Base-by-base conservation (phyloP, 2,888 invertebrate genomes). In the Noctua pronuba region DNA sequence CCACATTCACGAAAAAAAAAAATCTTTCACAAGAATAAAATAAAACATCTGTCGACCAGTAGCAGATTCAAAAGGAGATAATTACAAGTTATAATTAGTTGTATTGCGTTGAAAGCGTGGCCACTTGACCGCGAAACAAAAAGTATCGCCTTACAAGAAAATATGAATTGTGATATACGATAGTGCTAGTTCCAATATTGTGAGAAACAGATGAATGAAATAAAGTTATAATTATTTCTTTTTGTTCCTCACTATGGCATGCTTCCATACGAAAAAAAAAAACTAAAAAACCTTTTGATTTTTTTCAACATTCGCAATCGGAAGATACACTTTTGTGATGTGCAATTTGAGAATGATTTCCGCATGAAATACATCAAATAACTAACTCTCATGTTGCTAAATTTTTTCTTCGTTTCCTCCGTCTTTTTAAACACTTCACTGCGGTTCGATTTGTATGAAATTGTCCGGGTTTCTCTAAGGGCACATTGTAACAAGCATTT, bases 281-380 rank as follows among this genome's bases (percentile, higher is more conserved):
- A 24, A 5, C 0, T 66, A 87, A 89, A 90, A 89, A 89, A 88
- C 84, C 79, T 85, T 82, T 84, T 79, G 79, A 73, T 64, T 86
- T 86, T 88, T 82, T 82, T 79, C 78, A 86, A 87, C 82, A 90
- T 90, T 89, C 79, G 91, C 90, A 94, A 94, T 95, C 95, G 94
- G 94, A 95, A 95, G 94, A 92, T 90, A 88, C 86, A 92, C 90
- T 91, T 92, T 90, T 92, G 90, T 88, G 91, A 92, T 94, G 93
- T 95, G 96, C 96, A 96, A 96, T 96, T 95, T 95, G 96, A 96
- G 96, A 95, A 93, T 93, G 92, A 94, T 95, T 96, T 96, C 96
- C 96, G 96, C 96, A 94, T 93, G 95, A 95, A 93, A 92, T 93
- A 89, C 89, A 85, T 89, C 92, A 92, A 96, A 96, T 94, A 94